Conservation (phyloP, 2,113 vertebrate species). For the Poicephalus gulielmi region DNA sequence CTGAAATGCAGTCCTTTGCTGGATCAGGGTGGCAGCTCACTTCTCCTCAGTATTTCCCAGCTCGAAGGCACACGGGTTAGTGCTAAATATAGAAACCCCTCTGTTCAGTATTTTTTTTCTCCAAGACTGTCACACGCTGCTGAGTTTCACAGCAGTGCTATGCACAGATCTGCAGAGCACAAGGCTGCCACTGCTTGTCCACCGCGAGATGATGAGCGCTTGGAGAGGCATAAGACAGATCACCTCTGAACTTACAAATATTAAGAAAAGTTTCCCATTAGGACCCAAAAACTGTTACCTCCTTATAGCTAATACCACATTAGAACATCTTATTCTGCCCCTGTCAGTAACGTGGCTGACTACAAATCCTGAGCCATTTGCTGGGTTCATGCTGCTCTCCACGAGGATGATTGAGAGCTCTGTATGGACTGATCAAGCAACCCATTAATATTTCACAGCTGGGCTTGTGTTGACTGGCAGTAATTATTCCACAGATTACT, state of each 20-base stretch:
- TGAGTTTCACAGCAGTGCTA: background rate
- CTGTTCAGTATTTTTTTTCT: background rate
- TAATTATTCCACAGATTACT: conserved; percentile 40
- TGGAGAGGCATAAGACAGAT: background rate
- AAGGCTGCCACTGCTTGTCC: background rate
- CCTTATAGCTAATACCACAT: background rate
- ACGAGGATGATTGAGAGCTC: conserved; percentile 33
- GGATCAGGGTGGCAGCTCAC: conserved; percentile 28
- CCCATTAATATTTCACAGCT: conserved; percentile 47
- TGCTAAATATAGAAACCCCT: conserved; percentile 27
- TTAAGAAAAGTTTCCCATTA: background rate
- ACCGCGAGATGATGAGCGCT: background rate
- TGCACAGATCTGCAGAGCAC: background rate
- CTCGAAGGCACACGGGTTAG: background rate
- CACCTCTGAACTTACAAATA: background rate
- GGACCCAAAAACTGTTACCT: background rate
- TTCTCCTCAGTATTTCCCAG: background rate
- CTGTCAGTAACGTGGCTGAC: background rate
- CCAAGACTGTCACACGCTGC: background rate
- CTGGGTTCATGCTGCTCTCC: background rate
- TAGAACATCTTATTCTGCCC: background rate
- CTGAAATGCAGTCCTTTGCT: background rate
- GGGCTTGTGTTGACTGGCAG: conserved; percentile 6
- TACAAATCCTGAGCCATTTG: background rate
- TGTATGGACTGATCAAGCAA: conserved; percentile 36